Base-by-base conservation (phyloP, 2,797 vertebrate species). In the Sebastes hubbsi region DNA sequence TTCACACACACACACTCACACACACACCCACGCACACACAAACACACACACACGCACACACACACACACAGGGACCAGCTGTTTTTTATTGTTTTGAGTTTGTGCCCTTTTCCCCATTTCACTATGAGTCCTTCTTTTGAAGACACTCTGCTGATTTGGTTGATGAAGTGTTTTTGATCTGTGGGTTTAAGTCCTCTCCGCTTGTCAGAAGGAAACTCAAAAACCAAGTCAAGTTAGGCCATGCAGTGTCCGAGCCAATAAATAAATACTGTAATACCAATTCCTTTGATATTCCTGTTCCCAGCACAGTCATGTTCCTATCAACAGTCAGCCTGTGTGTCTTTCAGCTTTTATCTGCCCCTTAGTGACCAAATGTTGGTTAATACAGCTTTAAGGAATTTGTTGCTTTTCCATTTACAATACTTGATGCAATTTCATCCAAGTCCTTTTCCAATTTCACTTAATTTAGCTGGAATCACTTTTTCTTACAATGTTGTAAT, bases 41-140 rank as follows among this genome's bases (percentile, higher is more conserved):
- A 6, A 3, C 14, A 42, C 1, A 42, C 38, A 77, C 69, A 78
- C 42, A 55, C 77, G 74, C 60, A 74, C 67, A 79, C 56, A 46
- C 42, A 77, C 70, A 78, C 56, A 66, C 78, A 78, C 61, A 62
- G 9, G 34, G 25, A 86, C 52, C 87, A 91, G 87, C 81, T 91
- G 89, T 4, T 87, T 88, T 83, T 82, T 80, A 75, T 86, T 85
- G 69, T 59, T 89, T 82, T 84, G 78, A 65, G 38, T 87, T 80
- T 77, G 49, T 82, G 79, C 29, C 80, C 83, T 91, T 92, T 93
- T 49, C 76, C 56, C 84, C n/a, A 86, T 75, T 90, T 81, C 27
- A 77, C 42, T 49, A 25, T 30, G 34, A 77, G 30, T 56, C 30
- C 74, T 25, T n/a, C 60, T 83, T 75, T 60, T 64, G 32, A 54